Evolutionary conservation across 2,113 vertebrate species (phyloP).

Genomic region (Helogale parvula): DNA sequence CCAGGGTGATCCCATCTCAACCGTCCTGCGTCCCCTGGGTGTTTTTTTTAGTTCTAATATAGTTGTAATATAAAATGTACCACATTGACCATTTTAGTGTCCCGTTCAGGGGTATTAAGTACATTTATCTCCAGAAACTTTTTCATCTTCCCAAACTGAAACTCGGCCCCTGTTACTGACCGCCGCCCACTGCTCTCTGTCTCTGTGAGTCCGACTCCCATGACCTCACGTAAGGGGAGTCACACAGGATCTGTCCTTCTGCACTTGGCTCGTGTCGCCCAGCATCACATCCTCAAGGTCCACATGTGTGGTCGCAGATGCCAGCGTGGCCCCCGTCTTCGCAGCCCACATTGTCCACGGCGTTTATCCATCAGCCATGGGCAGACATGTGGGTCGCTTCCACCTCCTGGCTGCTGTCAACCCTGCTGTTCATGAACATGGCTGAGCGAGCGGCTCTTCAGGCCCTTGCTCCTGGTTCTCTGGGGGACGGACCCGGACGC

Average conservation of each 20-base stretch:
- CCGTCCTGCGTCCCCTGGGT: too few species aligned
- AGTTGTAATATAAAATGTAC: background rate
- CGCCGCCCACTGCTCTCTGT: background rate
- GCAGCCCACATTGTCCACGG: background rate
- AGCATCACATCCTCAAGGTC: background rate
- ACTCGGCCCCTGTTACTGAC: too few species aligned
- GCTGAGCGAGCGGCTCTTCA: background rate
- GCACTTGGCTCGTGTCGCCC: background rate
- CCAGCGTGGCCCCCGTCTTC: background rate
- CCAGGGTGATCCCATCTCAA: background rate
- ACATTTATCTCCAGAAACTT: background rate
- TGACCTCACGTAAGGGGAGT: rapidly evolving
- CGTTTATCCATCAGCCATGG: background rate
- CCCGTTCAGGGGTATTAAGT: background rate
- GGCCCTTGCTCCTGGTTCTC: background rate
- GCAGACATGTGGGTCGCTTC: background rate
- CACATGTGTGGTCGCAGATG: background rate
- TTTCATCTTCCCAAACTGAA: background rate
- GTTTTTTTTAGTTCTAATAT: too few species aligned
- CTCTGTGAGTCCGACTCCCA: background rate
- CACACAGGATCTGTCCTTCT: too few species aligned
- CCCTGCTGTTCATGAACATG: background rate
- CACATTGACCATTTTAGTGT: background rate
- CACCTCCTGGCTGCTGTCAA: background rate
- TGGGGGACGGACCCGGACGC: too few species aligned